phyloP scores from a whole-genome alignment of 2,113 vertebrate genomes.

The Grammomys dolichurus region DNA sequence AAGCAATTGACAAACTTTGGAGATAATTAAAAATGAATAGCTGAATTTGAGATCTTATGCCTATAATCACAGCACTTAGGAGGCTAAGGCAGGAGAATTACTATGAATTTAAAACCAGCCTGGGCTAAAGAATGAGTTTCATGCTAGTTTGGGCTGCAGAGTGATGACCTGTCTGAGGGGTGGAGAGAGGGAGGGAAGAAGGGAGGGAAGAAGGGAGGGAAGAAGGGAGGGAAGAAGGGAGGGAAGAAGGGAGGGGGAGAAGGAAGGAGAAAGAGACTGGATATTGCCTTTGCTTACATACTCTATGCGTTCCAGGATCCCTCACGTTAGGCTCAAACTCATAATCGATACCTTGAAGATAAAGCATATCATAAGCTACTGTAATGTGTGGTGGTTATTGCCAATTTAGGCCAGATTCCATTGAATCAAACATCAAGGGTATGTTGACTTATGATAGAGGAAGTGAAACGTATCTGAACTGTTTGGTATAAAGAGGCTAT shows the following conservation, averaged over 20 bases:
- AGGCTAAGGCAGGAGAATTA: neutral
- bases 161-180: neutral
- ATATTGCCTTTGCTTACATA: neutral
- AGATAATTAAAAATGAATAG: neutral
- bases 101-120: neutral
- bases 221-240: accelerated
- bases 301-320: neutral
- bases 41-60: neutral
- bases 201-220: accelerated
- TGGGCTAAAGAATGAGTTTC: neutral
- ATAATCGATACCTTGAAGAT: neutral
- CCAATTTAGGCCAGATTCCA: neutral
- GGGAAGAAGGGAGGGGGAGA: accelerated
- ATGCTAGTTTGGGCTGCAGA: neutral
- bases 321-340: neutral
- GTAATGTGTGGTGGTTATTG: neutral
- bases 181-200: accelerated
- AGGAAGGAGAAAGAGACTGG: neutral
- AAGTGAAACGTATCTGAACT: neutral
- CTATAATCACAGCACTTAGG: neutral
- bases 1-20: neutral
- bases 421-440: neutral
- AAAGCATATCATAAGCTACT: neutral
- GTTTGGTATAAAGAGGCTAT: neutral
- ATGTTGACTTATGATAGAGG: neutral